Base-by-base conservation (phyloP, 2,888 invertebrate species). In the Xanthorhoe spadicearia region DNA sequence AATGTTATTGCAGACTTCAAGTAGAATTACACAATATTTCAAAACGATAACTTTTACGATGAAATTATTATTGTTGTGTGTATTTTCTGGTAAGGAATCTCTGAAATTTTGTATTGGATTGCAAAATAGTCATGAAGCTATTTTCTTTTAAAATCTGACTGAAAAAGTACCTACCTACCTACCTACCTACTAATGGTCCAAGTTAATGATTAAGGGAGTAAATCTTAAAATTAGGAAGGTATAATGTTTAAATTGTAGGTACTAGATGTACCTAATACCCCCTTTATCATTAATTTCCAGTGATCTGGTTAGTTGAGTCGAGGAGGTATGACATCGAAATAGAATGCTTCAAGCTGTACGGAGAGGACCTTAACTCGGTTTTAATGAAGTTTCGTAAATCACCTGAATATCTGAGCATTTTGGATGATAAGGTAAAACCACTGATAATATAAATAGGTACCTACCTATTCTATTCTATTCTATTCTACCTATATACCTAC, bases 11-110 rank as follows among this genome's bases (percentile, higher is more conserved):
- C 8, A 38, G 10, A n/a, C n/a, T 10, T 38, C 8, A 38, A 38
- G 35, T 35, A 38, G 5, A 38, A 54, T 54, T 43, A 43, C 18
- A 43, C 13, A 13, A 18, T 18, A n/a, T 43, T 43, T 43, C 8
- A n/a, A 19, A 38, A 38, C 19, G 15, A 48, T 8, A 7, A 15
- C 13, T 55, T 55, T 55, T 43, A 55, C 43, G 54, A 55, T 55
- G 54, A 38, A 19, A 19, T 10, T 55, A 43, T 55, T 55, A 43
- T 13, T 55, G 54, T 19, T 43, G 13, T 55, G 19, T 19, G 10
- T 13, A 43, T 18, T 43, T 43, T 55, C 38, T 19, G 54, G 54
- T 55, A 55, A 55, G 54, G 19, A 38, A 35, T 5, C 10, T 32
- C 6, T 32, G 7, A 32, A 32, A 2, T 28, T 28, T 28, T 28